phyloP scores from a whole-genome alignment of 2,797 vertebrate genomes.

The Ptychobarbus kaznakovi region DNA sequence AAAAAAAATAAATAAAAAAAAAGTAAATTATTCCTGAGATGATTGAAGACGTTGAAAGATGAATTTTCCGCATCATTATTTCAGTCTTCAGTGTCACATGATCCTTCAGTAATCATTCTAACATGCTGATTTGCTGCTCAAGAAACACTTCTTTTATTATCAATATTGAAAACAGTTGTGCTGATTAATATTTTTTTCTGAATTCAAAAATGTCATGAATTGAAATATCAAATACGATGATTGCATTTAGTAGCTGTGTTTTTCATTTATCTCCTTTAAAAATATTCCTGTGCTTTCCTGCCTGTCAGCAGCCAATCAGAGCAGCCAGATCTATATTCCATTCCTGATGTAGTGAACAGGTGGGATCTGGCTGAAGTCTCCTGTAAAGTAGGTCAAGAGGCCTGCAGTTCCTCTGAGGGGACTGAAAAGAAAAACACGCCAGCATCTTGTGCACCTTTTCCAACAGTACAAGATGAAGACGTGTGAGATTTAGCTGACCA shows the following conservation, averaged over 20 bases:
- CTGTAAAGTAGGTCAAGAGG: constrained; percentile 76
- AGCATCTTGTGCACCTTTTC: constrained; percentile 39
- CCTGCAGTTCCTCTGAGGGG: constrained; percentile 68
- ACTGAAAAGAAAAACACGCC: constrained; percentile 69
- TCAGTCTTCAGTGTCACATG: neutral
- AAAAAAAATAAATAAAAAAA: too few species aligned
- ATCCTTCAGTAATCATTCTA: neutral
- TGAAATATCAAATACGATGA: neutral
- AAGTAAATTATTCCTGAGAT: neutral
- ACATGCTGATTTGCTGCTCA: neutral
- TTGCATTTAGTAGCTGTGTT: constrained; percentile 18
- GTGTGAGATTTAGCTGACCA: neutral
- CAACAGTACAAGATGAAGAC: neutral
- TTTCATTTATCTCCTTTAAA: neutral
- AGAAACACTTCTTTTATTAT: neutral
- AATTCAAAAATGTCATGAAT: neutral
- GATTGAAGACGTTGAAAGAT: neutral
- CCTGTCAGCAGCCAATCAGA: neutral
- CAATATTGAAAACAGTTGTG: neutral
- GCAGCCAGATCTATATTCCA: constrained; percentile 22
- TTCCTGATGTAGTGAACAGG: constrained; percentile 35
- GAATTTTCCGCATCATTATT: neutral
- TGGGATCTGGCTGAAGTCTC: constrained; percentile 36
- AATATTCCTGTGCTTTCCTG: neutral
- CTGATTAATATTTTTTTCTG: neutral